phyloP scores from a whole-genome alignment of 2,888 invertebrate genomes.

The Cataglyphis altisquamis region DNA sequence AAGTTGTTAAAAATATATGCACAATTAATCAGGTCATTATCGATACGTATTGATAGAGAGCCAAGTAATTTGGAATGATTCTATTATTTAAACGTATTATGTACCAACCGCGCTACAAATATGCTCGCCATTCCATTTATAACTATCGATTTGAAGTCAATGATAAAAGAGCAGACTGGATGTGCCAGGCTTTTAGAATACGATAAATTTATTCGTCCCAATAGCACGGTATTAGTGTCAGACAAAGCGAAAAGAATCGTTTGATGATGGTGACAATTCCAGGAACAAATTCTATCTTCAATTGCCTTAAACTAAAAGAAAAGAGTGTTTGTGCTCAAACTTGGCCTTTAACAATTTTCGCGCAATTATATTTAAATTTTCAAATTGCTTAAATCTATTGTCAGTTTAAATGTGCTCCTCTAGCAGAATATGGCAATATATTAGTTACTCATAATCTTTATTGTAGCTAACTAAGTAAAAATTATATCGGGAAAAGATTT shows the following conservation, averaged over 20 bases:
- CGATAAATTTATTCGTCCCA: not conserved
- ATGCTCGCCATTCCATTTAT: not conserved
- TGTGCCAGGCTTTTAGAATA: not conserved
- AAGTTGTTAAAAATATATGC: conserved; percentile 4
- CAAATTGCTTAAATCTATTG: not conserved
- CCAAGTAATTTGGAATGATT: conserved; percentile 13
- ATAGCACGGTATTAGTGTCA: not conserved
- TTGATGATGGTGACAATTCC: not conserved
- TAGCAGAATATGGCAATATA: not conserved
- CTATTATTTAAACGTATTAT: conserved; percentile 11
- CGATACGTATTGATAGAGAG: not conserved
- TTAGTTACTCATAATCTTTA: not conserved
- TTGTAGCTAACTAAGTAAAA: not conserved
- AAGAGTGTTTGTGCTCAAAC: not conserved
- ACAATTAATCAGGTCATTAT: not conserved
- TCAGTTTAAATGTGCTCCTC: not conserved
- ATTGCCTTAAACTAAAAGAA: not conserved
- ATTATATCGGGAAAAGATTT: not conserved
- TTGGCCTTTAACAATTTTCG: not conserved
- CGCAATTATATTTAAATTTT: not conserved
- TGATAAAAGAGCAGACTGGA: not conserved
- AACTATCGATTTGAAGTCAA: not conserved
- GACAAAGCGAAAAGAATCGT: not conserved
- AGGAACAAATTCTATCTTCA: not conserved
- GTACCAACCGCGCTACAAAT: not conserved